Evolutionary conservation across 2,888 invertebrate species (phyloP), one percentile per base, ranked within the genome.

Genomic region (Tetropium fuscum): DNA sequence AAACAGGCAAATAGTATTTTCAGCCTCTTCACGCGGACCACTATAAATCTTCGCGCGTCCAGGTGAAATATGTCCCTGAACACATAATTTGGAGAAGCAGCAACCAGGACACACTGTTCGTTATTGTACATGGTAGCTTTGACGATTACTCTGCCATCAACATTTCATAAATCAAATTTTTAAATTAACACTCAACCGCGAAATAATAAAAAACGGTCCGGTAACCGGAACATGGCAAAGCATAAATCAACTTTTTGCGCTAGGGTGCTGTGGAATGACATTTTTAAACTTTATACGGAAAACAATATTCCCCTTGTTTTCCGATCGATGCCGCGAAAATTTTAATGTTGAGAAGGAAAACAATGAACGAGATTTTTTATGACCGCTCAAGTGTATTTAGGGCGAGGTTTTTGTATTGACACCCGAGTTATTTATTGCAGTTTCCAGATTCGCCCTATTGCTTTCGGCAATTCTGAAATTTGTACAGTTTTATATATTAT

Each of bases 91-190:
- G 15, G 34, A 34, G 13, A 34, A 34, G 13, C 11, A 34, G 13
- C 15, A 11, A 4, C 34, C 34, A 6, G 13, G 13, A 8, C 7
- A 13, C 13, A 32, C 32, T 20, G 41, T 41, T 22, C 13, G 20
- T 22, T 41, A 41, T 16, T 22, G 22, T 20, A 20, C 41, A 20
- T 13, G 41, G 11, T 34, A 34, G 15, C 34, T 5, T 34, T 20
- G 41, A 41, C 20, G 41, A 41, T 41, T 41, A 22, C 20, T 10
- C 40, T 22, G 41, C 41, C 22, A 41, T 41, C 41, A 41, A 22
- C 41, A 41, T 41, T 41, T 22, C 41, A 41, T 41, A 41, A 41
- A 41, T 41, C 41, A 41, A 22, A 38, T 38, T 41, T 22, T 41
- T 41, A 41, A 41, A 41, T 41, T 41, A 41, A 41, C 22, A 22